Base-by-base conservation (phyloP, 2,797 vertebrate genomes). In the Tachyglossus aculeatus region DNA sequence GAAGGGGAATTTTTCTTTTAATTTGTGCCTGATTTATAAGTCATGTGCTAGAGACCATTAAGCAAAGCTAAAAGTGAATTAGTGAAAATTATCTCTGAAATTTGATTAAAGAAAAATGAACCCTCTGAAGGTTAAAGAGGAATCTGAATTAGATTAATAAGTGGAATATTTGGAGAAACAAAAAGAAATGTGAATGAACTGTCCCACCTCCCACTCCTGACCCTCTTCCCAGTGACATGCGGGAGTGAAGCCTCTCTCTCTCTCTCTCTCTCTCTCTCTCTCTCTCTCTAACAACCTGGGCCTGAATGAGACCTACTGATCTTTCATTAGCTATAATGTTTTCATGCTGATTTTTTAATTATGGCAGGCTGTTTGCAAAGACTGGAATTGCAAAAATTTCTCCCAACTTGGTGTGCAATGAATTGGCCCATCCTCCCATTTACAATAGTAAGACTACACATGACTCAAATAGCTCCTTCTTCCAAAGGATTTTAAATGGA, bases 61-160 rank as follows among this genome's bases (percentile, higher is more conserved):
- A 37, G 31, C 22, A 55, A 66, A 51, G n/a, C 51, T 25, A 58
- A 59, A 71, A 56, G 24, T 7, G 12, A 64, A 9, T 60, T 61
- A 66, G 40, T 48, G 25, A 64, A 53, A 59, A 43, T 50, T 50
- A n/a, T 53, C 29, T 8, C 18, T 58, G 40, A 62, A 57, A 62
- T 48, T 39, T 44, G n/a, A 36, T 14, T n/a, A 24, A 50, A 77
- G 44, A 38, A 53, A 67, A 62, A 57, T 41, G 32, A n/a, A 53
- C 19, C 34, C 13, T 10, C 16, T 54, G 16, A 50, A 64, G 34
- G 7, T 45, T 52, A 6, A 60, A 48, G 50, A 67, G 22, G 21
- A 61, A 19, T 43, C 39, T 21, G 18, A 24, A 67, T 24, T n/a
- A 37, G 32, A 27, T 16, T 31, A 25, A 38, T 41, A 61, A 25